Base-by-base conservation (phyloP, 2,113 vertebrate species). In the Elephantulus edwardii region DNA sequence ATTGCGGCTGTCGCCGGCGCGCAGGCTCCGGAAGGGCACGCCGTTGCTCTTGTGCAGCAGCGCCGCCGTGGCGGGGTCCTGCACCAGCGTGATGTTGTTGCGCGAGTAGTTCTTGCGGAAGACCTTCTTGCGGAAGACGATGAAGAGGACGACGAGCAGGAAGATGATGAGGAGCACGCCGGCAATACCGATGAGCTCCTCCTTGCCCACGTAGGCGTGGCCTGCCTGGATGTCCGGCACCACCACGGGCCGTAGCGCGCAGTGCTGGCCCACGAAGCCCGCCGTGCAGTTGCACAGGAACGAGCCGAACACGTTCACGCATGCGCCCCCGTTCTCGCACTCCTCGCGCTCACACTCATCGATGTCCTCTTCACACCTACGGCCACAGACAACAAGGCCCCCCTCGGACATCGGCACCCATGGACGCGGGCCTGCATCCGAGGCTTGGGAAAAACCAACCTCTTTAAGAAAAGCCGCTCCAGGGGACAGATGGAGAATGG, bases 211-310 rank as follows among this genome's bases (percentile, higher is more conserved):
- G 0, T 99, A 98, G 0, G 98, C 97, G 90, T 99, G 99, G 17
- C 99, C 99, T 0, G 99, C 98, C 96, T 99, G 99, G 98, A 99
- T 99, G 95, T 99, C 98, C 5, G 99, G 99, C 54, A 99, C 99
- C 2, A 99, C 97, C 13, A 99, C 98, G 0, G 99, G 99, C 5
- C 99, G 98, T 85, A 99, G 97, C 48, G 98, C 97, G 48, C 99
- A 99, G 93, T 98, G 98, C 92, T 98, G 98, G 6, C 99, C 99
- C 95, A 98, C 98, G 0, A 98, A 99, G 83, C 99, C 99, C 0
- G 98, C 97, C 0, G 98, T 98, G 97, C 99, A 99, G 97, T 99
- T 99, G 89, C 99, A 99, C 78, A 99, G 97, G 96, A 99, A 99
- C 2, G 99, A 98, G 22, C 99, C 99, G 1, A 99, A 99, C 33